Conservation (phyloP, 2,113 vertebrate genomes). For the Setophaga kirtlandii region DNA sequence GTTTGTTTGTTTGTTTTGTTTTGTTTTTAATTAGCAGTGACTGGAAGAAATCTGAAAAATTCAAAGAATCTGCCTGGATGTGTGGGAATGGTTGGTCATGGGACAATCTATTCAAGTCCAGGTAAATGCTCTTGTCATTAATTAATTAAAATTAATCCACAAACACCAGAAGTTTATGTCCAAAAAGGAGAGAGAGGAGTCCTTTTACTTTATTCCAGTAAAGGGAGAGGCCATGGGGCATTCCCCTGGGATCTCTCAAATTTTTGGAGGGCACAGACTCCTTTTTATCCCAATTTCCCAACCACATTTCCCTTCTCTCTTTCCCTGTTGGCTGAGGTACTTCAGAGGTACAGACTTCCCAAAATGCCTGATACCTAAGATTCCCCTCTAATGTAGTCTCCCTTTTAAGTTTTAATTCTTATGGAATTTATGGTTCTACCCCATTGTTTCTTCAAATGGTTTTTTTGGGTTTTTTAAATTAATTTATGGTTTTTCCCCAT, state of each 20-base stretch:
- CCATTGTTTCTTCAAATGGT: not conserved
- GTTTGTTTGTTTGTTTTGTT: too few relatives aligned
- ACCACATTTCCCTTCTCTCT: not conserved
- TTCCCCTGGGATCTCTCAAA: not conserved
- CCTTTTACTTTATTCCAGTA: not conserved
- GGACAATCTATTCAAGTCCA: not conserved
- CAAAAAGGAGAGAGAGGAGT: not conserved
- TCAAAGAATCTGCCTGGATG: not conserved
- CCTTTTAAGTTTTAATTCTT: not conserved
- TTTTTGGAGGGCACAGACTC: not conserved
- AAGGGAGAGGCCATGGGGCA: not conserved
- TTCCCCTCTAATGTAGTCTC: not conserved
- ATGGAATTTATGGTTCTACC: not conserved
- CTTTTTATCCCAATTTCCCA: not conserved
- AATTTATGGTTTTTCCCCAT: not conserved
- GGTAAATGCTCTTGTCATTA: not conserved
- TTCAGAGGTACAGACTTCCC: not conserved
- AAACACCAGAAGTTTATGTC: not conserved
- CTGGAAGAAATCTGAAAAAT: not conserved
- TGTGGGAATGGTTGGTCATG: rapidly evolving
- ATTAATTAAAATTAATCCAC: not conserved
- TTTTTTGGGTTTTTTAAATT: not conserved
- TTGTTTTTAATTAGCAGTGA: not conserved
- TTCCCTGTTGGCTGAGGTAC: not conserved
- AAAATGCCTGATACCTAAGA: rapidly evolving